A percentile compares a stretch with the other conserved stretches of the same genome.
These are phyloP conservation scores for Takifugu bimaculatus DNA, from an alignment of 2,113 vertebrate genomes.

Conservation along the genomic window DNA sequence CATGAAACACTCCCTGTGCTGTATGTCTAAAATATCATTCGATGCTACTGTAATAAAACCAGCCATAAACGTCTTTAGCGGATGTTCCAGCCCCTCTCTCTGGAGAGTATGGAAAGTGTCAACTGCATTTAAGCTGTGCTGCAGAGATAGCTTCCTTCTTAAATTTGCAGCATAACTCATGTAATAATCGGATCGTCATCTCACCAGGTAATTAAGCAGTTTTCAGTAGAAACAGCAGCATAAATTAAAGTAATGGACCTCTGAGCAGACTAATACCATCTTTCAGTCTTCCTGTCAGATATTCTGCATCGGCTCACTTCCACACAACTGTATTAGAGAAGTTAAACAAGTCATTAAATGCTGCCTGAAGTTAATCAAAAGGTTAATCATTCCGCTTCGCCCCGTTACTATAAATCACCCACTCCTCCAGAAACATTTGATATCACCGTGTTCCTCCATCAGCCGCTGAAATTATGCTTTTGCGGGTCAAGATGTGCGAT, in stretches of 20 bases:
- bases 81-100: not conserved
- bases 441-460: slow-evolving; percentile 17
- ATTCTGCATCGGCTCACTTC: slow-evolving; percentile 19
- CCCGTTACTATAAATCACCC: slow-evolving; percentile 46
- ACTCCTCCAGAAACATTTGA: slow-evolving; percentile 12
- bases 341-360: slow-evolving; percentile 37
- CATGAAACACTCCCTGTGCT: too few relatives aligned
- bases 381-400: slow-evolving; percentile 34
- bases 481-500: too few relatives aligned
- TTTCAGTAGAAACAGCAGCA: slow-evolving; percentile 20
- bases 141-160: not conserved
- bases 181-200: slow-evolving; percentile 20
- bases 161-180: slow-evolving; percentile 5
- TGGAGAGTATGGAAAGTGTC: not conserved
- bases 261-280: slow-evolving; percentile 4
- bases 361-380: slow-evolving; percentile 42
- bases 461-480: slow-evolving; percentile 7
- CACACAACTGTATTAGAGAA: slow-evolving; percentile 30
- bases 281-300: slow-evolving; percentile 25
- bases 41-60: not conserved
- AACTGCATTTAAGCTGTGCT: not conserved
- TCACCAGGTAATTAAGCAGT: slow-evolving; percentile 36
- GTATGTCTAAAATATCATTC: not conserved
- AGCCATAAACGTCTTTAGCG: not conserved
- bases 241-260: slow-evolving; percentile 39